Evolutionary conservation across 1,140 invertebrate species (phyloP).

Genomic region (Drosophila bocqueti): DNA sequence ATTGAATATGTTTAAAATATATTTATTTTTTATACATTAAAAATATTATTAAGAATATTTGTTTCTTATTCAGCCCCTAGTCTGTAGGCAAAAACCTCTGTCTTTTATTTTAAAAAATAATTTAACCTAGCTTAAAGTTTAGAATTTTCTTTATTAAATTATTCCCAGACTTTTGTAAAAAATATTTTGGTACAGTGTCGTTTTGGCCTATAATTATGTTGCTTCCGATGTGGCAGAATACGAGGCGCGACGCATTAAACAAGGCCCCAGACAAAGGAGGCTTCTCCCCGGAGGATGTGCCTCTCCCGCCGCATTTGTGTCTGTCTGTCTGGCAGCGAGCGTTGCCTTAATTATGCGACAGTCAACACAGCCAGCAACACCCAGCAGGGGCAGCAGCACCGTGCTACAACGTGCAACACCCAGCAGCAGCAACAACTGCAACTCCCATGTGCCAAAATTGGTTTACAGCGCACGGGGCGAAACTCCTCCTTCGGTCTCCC

Average conservation of each 20-base stretch:
- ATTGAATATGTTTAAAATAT: too few species aligned
- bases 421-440: conserved; percentile 12
- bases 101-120: background rate
- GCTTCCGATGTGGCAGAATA: conserved; percentile 58
- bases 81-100: background rate
- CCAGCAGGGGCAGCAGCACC: conserved; percentile 10
- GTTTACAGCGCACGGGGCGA: conserved; percentile 26
- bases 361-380: conserved; percentile 28
- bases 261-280: conserved; percentile 58
- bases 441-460: conserved; percentile 46
- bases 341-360: conserved; percentile 51
- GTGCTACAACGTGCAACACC: conserved; percentile 25
- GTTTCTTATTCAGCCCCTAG: too few species aligned
- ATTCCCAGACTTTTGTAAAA: too few species aligned
- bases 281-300: conserved; percentile 27
- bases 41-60: too few species aligned
- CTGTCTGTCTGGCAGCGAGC: conserved; percentile 30
- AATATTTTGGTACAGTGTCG: conserved; percentile 3
- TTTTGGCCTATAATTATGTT: conserved; percentile 62
- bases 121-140: background rate
- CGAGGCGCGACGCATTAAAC: conserved; percentile 57
- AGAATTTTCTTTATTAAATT: background rate
- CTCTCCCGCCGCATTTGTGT: conserved; percentile 31
- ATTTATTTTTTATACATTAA: too few species aligned
- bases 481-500: conserved; percentile 16